Conservation (phyloP, 2,888 invertebrate genomes). For the Drosophila mimetica region DNA sequence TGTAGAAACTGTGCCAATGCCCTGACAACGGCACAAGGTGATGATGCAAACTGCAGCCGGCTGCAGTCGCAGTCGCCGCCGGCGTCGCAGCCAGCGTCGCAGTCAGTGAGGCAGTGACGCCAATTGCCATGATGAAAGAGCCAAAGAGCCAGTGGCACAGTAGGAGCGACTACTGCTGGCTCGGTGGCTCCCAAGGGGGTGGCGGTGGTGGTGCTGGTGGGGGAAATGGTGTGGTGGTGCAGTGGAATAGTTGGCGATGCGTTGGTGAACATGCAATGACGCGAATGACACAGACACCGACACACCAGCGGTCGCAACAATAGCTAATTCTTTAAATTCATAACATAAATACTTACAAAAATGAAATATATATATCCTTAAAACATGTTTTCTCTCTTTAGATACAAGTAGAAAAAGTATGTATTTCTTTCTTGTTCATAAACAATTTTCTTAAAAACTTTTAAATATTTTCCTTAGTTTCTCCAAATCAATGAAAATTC, state of each 20-base stretch:
- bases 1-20: slow-evolving; percentile 82
- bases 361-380: too few species aligned
- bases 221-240: neutral
- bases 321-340: neutral
- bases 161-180: slow-evolving; percentile 22
- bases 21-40: slow-evolving; percentile 83
- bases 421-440: too few species aligned
- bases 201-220: neutral
- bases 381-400: too few species aligned
- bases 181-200: neutral
- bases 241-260: slow-evolving; percentile 34
- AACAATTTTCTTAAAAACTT: too few species aligned
- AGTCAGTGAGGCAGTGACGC: slow-evolving; percentile 64
- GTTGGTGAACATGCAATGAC: slow-evolving; percentile 55
- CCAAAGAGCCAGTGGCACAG: slow-evolving; percentile 51
- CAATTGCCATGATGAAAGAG: slow-evolving; percentile 63
- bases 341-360: too few species aligned
- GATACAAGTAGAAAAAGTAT: too few species aligned
- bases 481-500: too few species aligned
- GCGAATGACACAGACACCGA: slow-evolving; percentile 51
- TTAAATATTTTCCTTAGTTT: too few species aligned
- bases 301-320: slow-evolving; percentile 22
- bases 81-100: slow-evolving; percentile 13
- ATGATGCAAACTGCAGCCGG: slow-evolving; percentile 77
- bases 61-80: slow-evolving; percentile 39